Evolutionary conservation across 2,888 invertebrate species (phyloP), one percentile per base, ranked within the genome.

Genomic region (Papilio demoleus): DNA sequence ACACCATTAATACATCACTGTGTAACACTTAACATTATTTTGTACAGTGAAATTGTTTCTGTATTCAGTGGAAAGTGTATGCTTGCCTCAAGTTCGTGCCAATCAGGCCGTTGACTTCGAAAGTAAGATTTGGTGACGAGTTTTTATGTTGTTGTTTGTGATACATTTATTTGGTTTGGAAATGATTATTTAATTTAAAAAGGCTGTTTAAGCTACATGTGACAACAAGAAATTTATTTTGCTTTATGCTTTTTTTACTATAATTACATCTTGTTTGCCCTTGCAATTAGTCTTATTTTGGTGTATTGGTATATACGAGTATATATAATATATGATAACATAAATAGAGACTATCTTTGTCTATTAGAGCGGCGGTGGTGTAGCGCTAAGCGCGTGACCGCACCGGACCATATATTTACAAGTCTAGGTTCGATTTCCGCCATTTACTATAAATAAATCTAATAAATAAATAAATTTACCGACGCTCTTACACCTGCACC

Each of bases 91-190:
- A 47, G 47, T n/a, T 47, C 66, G 66, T 60, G 59, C 34, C 61
- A 8, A 4, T 56, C 56, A 40, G 19, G 31, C 5, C 36, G 67
- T 34, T 67, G 53, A 14, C 53, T 34, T 14, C 67, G 38, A 56
- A 67, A 42, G 66, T 66, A 60, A 62, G 56, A 62, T 36, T 53
- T 62, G 38, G 8, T 31, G 40, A 60, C 17, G 19, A 42, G 22
- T 50, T 67, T 56, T 11, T 66, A 36, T 47, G 47, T 74, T 71
- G 76, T 76, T 70, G 76, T 45, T 47, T 34, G 62, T 27, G 22
- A 53, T 64, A 19, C 17, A 36, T 22, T 19, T 11, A 45, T 11
- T 63, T 53, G 3, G 4, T 22, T 53, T 27, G 4, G 27, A 53
- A 56, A 27, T 56, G n/a, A 9, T 34, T 22, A 42, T 62, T 19